Evolutionary conservation across 1,140 invertebrate genomes (phyloP), one percentile per base, ranked within the genome.

Genomic region (Idris sp.): DNA sequence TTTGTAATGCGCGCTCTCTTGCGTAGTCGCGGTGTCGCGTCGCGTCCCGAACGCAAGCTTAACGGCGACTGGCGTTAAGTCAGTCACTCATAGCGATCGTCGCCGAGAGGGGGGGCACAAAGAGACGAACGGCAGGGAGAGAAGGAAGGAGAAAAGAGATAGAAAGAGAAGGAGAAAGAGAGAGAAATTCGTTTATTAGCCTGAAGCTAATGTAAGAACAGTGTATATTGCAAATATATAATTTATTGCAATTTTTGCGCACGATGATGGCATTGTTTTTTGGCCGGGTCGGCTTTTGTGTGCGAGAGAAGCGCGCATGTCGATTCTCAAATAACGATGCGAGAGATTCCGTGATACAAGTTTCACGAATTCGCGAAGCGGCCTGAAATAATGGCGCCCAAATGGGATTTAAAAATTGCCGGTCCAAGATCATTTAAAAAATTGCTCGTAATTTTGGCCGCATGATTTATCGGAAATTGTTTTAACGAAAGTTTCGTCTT

Each of bases 11-110:
- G 15, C 19, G 35, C 19, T 16, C 14, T 16, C n/a, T n/a, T n/a
- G 22, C 22, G 28, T 7, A 38, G 33, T 71, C 68, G 43, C 43
- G 56, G 16, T 16, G 40, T 48, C 56, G 41, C 49, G 49, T 44
- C 48, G 67, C 46, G 56, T 44, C 35, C 36, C 58, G 49, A 49
- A 44, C 68, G 73, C 80, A 68, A 79, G 81, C 76, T 79, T 78
- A 81, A 78, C 62, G 69, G 80, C 79, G 74, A 83, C 81, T 83
- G 78, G 74, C 76, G 56, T 67, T 62, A 61, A 74, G 62, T 69
- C 64, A 69, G 41, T 69, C 58, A 59, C 73, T 61, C 4, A 19
- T 49, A 38, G 64, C 56, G 31, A 6, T 53, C 64, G 54, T 33
- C 54, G 56, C 51, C 18, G 28, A 71, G 69, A 61, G 64, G 65